Percentiles rank a stretch among this genome's conserved stretches.
Evolutionary conservation across 2,113 vertebrate genomes (phyloP).

Genomic region (Lamprologus tigripictilis): DNA sequence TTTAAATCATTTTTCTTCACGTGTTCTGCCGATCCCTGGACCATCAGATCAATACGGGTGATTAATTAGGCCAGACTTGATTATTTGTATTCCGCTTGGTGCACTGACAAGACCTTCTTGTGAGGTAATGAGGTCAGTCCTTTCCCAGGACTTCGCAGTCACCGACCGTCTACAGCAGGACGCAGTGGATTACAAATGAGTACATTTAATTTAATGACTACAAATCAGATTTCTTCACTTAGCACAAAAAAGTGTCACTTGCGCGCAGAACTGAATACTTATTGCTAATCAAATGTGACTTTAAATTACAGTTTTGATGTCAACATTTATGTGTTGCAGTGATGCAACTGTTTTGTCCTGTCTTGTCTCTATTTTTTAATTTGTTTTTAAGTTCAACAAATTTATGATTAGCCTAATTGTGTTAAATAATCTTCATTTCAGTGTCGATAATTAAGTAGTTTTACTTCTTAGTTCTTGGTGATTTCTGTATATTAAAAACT

Average conservation of each 20-base stretch:
- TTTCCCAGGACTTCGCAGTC: background rate
- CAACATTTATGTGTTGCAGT: background rate
- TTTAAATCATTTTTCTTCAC: background rate
- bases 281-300: background rate
- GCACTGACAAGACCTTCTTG: background rate
- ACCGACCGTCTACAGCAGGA: background rate
- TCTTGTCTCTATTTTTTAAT: background rate
- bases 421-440: background rate
- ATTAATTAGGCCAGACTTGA: background rate
- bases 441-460: background rate
- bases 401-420: background rate
- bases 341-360: background rate
- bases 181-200: background rate
- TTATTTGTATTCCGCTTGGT: background rate
- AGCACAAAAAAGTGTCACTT: background rate
- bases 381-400: background rate
- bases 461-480: background rate
- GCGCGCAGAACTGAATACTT: accelerated
- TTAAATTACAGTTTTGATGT: background rate
- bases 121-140: background rate
- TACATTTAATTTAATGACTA: background rate
- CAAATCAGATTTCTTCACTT: background rate
- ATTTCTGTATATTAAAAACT: background rate
- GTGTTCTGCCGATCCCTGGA: background rate
- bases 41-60: background rate